phyloP scores from a whole-genome alignment of 2,888 invertebrate species.

The Gnatocerus cornutus region DNA sequence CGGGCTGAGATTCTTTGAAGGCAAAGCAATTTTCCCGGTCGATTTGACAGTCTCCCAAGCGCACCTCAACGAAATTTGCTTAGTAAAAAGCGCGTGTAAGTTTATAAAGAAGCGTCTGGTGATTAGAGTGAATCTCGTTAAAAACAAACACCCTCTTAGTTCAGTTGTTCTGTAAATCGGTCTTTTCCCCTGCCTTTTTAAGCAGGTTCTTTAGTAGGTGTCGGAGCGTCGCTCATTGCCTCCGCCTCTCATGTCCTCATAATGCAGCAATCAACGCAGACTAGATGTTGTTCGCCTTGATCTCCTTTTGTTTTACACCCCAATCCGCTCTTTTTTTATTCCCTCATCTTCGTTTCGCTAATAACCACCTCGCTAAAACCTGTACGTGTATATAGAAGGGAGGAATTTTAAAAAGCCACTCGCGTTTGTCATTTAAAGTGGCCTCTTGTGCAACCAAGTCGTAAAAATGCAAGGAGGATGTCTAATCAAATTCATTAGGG shows the following conservation, averaged over 20 bases:
- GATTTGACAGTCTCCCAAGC: conserved; percentile 36
- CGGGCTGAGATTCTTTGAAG: too few species aligned
- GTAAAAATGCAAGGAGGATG: conserved; percentile 44
- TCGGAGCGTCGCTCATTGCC: conserved; percentile 60
- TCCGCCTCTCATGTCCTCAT: conserved; percentile 60
- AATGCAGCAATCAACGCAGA: conserved; percentile 68
- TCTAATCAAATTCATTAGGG: conserved; percentile 33
- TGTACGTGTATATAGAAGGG: conserved; percentile 63
- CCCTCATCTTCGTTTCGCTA: conserved; percentile 66
- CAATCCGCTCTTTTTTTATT: conserved; percentile 64
- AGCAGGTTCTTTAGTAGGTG: conserved; percentile 67
- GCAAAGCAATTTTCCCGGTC: conserved; percentile 29
- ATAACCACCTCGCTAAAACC: conserved; percentile 64
- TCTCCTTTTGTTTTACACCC: conserved; percentile 66
- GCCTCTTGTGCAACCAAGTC: conserved; percentile 51
- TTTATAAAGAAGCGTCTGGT: conserved; percentile 65
- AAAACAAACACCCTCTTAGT: conserved; percentile 70
- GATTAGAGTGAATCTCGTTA: conserved; percentile 70
- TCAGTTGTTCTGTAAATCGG: conserved; percentile 68
- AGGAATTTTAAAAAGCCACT: conserved; percentile 68
- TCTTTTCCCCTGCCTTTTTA: conserved; percentile 63
- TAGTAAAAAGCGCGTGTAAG: conserved; percentile 53
- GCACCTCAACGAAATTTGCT: conserved; percentile 44
- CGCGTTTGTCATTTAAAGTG: conserved; percentile 67
- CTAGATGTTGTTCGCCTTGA: conserved; percentile 63